Evolutionary conservation across 2,797 vertebrate species (phyloP), one percentile per base, ranked within the genome.

Genomic region (Helarctos malayanus): DNA sequence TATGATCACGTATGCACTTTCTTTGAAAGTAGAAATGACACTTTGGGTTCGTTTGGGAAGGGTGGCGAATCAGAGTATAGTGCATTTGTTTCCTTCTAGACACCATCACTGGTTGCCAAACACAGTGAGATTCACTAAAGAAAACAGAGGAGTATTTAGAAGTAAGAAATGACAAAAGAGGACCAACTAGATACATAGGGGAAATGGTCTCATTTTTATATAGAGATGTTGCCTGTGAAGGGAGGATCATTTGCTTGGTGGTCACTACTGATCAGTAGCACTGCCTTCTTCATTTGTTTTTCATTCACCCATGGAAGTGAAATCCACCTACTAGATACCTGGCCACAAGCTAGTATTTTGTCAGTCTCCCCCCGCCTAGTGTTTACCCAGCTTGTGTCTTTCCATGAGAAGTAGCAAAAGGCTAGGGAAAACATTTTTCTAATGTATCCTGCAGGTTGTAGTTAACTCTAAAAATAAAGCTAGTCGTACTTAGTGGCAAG

Each of bases 101-200:
- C 19, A 84, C 10, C 5, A 59, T 57, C 5, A 19, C 61, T 76
- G 32, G 49, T 95, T 93, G 78, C 41, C 54, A 71, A 83, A 56
- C 25, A 56, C 49, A 71, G 23, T 27, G 54, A 61, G 29, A 88
- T 89, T 81, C 65, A 69, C 49, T 63, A 52, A 94, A 23, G 69
- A 89, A 95, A 86, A 79, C 3, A 14, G 5, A 32, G 3, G 32
- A 32, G 11, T 63, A 61, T 83, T 95, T 90, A 73, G 11, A 83
- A 97, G 41, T 75, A 88, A 86, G 68, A 96, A 89, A 54, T 79
- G 85, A 75, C 45, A 76, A 10, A 80, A 16, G 45, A 95, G 16
- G 57, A 59, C 7, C 19, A 56, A 91, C 19, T 75, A 41, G 52
- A 73, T 54, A 65, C 0, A 45, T 52, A 68, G 41, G 35, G 38